Evolutionary conservation across 2,797 vertebrate genomes (phyloP).

Genomic region (Meda fulgida): DNA sequence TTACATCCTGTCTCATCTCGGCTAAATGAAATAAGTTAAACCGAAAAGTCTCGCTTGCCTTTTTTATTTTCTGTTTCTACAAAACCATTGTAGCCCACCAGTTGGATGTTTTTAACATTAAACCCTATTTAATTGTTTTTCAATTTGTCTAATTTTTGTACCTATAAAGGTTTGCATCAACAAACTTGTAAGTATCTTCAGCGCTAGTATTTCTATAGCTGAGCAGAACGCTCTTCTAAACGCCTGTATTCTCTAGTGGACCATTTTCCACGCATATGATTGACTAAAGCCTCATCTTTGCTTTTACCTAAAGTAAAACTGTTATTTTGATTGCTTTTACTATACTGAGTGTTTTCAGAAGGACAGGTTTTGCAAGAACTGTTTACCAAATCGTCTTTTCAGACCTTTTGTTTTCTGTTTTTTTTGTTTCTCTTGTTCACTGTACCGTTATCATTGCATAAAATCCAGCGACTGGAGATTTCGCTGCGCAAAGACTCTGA

Average conservation of each 20-base stretch:
- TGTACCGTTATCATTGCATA: constrained; percentile 18
- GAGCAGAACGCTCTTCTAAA: constrained; percentile 16
- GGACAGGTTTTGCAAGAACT: constrained; percentile 25
- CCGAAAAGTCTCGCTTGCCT: background rate
- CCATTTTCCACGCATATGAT: constrained; percentile 26
- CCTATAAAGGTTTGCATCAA: background rate
- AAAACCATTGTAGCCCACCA: constrained; percentile 4
- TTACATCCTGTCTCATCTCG: constrained; percentile 22
- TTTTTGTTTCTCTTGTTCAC: background rate
- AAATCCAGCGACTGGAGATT: background rate
- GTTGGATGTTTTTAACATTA: constrained; percentile 12
- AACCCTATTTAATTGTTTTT: constrained; percentile 11
- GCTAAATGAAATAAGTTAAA: background rate
- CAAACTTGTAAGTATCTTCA: constrained; percentile 29
- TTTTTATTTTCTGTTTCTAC: constrained; percentile 9
- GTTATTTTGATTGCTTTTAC: constrained; percentile 15
- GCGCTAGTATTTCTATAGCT: constrained; percentile 40
- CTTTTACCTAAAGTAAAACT: constrained; percentile 27
- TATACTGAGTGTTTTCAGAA: constrained; percentile 18
- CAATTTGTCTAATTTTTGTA: constrained; percentile 18
- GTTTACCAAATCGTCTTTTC: constrained; percentile 50
- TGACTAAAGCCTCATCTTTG: constrained; percentile 30
- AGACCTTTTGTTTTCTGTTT: background rate
- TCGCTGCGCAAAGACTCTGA: constrained; percentile 21
- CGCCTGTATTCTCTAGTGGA: constrained; percentile 28